Evolutionary conservation across 1,140 invertebrate species (phyloP), one percentile per base, ranked within the genome.

Genomic region (Laodelphax striatellus): DNA sequence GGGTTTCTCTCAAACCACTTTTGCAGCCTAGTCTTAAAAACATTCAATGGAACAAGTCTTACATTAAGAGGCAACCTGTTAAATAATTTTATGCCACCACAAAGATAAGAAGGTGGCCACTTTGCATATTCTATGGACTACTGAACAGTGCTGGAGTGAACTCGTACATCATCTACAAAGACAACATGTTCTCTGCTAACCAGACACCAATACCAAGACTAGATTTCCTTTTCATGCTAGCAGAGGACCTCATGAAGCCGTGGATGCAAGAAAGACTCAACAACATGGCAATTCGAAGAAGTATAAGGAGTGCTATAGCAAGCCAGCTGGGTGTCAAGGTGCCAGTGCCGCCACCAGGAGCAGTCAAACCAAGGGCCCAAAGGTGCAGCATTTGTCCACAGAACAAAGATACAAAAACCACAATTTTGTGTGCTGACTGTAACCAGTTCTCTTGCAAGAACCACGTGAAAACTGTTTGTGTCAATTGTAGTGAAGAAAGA

Each of bases 101-200:
- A n/a, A n/a, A n/a, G n/a, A 70, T 66, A 5, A 64, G 64, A 14
- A 61, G 72, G 44, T 74, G 72, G 72, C 70, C 73, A 31, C 63
- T 73, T 57, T 66, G 65, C 59, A 57, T 72, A 10, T 71, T 72
- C 61, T 72, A 66, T 63, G 44, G 44, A 6, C 28, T 71, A 19
- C 41, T 63, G 34, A 63, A 63, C 55, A 63, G 62, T 34, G 52
- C 59, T 31, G 64, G 64, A 3, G 66, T 71, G 17, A 70, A 71
- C 58, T 43, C 60, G 22, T 57, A 43, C 56, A 44, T 57, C 14
- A 57, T 57, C 56, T 57, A 57, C 56, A 22, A 43, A 17, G 38
- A 57, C 34, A 57, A 57, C 24, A 57, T 57, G 16, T 42, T 43
- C 16, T 11, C 38, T 34, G 22, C 28, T 43, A 43, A 43, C 9